A percentile compares a stretch with the other conserved stretches of the same genome.
These are phyloP conservation scores for Diplogasteroides magnus DNA, from an alignment of 1,140 invertebrate genomes.

Conservation along the genomic window DNA sequence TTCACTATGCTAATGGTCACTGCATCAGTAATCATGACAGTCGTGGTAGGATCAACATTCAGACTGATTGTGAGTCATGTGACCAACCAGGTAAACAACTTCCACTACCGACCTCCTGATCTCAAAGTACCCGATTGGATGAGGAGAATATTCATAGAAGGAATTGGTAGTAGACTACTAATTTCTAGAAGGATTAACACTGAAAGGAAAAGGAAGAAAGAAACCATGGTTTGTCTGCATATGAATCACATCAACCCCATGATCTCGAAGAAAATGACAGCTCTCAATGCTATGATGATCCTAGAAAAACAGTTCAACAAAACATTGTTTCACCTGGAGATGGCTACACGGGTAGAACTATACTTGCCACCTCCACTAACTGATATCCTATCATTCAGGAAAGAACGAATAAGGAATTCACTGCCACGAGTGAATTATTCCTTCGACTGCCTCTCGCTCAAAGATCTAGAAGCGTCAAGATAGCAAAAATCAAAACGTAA, in stretches of 20 bases:
- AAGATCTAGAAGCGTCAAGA: conserved; percentile 12
- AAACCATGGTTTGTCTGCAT: not conserved
- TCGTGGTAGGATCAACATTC: conserved; percentile 67
- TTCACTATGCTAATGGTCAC: conserved; percentile 99
- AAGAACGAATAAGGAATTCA: conserved; percentile 4
- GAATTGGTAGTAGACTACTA: conserved; percentile 60
- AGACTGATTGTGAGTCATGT: not conserved
- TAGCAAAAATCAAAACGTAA: conserved; percentile 4
- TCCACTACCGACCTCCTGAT: conserved; percentile 82
- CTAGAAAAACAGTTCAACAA: conserved; percentile 26
- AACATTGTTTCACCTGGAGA: conserved; percentile 23
- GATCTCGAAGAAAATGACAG: conserved; percentile 13
- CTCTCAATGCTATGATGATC: conserved; percentile 21
- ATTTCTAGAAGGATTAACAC: conserved; percentile 29
- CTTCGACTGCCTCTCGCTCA: conserved; percentile 16
- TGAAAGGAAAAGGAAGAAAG: not conserved
- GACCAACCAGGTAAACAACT: conserved; percentile 70
- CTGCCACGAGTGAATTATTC: conserved; percentile 11
- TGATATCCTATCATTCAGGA: conserved; percentile 7
- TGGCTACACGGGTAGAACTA: conserved; percentile 7
- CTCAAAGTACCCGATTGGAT: conserved; percentile 84
- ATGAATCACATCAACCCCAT: not conserved
- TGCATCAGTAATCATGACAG: conserved; percentile 92
- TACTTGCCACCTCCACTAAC: not conserved
- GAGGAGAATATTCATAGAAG: conserved; percentile 80